phyloP scores from a whole-genome alignment of 2,888 invertebrate genomes.

The Drosophila paramelanica region DNA sequence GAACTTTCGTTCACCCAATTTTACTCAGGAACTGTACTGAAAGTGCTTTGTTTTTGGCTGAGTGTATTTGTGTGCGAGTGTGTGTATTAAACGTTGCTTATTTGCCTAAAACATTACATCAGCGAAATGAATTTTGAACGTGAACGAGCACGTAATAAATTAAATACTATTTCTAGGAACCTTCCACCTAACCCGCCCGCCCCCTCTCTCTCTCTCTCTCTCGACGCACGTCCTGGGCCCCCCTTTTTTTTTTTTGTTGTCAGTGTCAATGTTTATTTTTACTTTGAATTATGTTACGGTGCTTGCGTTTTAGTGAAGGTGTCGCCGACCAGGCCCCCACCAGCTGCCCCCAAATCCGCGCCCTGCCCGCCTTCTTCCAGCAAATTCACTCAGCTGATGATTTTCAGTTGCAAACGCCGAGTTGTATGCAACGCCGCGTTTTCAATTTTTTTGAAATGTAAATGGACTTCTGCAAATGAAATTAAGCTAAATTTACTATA shows the following conservation, averaged over 20 bases:
- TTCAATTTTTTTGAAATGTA: background rate
- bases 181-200: slow-evolving; percentile 8
- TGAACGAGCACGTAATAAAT: slow-evolving; percentile 64
- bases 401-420: slow-evolving; percentile 24
- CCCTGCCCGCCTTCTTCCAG: too few relatives aligned
- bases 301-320: slow-evolving; percentile 12
- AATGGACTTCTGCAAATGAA: background rate
- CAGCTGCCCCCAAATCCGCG: background rate
- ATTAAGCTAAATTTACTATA: background rate
- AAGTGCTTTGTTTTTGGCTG: background rate
- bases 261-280: slow-evolving; percentile 75
- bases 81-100: slow-evolving; percentile 57
- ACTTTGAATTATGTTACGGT: slow-evolving; percentile 71
- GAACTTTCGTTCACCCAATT: too few relatives aligned
- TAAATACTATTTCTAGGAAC: slow-evolving; percentile 70
- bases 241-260: slow-evolving; percentile 15
- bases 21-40: too few relatives aligned
- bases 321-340: background rate
- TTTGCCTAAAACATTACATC: slow-evolving; percentile 78
- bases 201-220: background rate
- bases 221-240: background rate
- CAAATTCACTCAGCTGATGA: slow-evolving; percentile 21
- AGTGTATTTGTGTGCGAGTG: slow-evolving; percentile 4
- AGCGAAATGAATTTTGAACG: slow-evolving; percentile 74
- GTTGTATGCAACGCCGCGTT: slow-evolving; percentile 20